Evolutionary conservation across 2,888 invertebrate species (phyloP).

Genomic region (Ornithoptera alexandrae): DNA sequence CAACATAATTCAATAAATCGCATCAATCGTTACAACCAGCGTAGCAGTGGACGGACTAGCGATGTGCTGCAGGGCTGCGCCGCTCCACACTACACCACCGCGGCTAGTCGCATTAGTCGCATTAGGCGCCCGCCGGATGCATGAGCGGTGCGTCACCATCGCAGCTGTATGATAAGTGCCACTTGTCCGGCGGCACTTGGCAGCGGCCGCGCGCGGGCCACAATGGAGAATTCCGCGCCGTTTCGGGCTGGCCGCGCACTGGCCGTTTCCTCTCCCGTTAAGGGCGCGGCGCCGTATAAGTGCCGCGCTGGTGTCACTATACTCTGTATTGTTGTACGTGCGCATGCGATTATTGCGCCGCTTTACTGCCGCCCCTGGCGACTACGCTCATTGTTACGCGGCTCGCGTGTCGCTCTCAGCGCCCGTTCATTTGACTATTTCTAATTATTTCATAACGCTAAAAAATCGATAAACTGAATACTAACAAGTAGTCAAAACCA

Average conservation of each 20-base stretch:
- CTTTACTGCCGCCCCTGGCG: slow-evolving; percentile 8
- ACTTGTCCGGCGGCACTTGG: slow-evolving; percentile 27
- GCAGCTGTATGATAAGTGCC: slow-evolving; percentile 26
- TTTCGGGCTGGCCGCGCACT: slow-evolving; percentile 43
- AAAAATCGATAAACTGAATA: too few species aligned
- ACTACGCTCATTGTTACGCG: neutral
- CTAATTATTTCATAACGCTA: neutral
- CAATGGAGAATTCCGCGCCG: slow-evolving; percentile 48
- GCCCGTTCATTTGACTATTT: neutral
- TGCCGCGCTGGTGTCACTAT: slow-evolving; percentile 42
- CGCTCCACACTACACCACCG: neutral
- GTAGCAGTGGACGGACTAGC: too few species aligned
- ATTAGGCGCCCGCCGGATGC: slow-evolving; percentile 4
- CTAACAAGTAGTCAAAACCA: too few species aligned
- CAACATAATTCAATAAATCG: too few species aligned
- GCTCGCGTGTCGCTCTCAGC: neutral
- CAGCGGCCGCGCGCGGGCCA: slow-evolving; percentile 35
- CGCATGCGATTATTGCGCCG: slow-evolving; percentile 23
- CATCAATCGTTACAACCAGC: too few species aligned
- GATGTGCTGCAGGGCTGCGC: too few species aligned
- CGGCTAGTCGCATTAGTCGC: neutral
- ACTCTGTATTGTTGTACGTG: slow-evolving; percentile 48
- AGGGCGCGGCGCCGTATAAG: slow-evolving; percentile 40
- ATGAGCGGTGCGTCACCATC: slow-evolving; percentile 10
- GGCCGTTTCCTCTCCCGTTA: slow-evolving; percentile 53